Percentiles rank a stretch among this genome's conserved stretches.
These are phyloP conservation scores for Platypus cylindrus DNA, from an alignment of 2,888 invertebrate genomes.

Conservation along the genomic window DNA sequence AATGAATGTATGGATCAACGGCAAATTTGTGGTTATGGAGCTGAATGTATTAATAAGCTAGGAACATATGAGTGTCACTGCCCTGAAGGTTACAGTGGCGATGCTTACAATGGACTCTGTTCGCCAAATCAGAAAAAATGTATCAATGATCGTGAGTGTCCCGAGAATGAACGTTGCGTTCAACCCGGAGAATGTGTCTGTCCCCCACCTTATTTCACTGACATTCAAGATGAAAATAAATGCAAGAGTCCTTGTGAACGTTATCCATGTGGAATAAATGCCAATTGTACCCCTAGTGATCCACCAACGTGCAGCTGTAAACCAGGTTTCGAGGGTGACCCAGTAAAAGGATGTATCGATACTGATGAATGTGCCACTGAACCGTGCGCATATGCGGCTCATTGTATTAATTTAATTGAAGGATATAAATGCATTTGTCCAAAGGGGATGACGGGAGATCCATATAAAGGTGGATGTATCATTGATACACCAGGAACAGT, in stretches of 20 bases:
- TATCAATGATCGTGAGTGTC: constrained; percentile 70
- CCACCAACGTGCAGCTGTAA: constrained; percentile 83
- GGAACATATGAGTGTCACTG: constrained; percentile 73
- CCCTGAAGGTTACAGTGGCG: constrained; percentile 69
- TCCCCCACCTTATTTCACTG: constrained; percentile 80
- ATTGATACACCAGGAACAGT: constrained; percentile 40
- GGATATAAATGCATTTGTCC: constrained; percentile 79
- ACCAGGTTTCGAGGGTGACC: constrained; percentile 76
- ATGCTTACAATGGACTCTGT: constrained; percentile 71
- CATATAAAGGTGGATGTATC: constrained; percentile 70
- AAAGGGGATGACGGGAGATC: constrained; percentile 69
- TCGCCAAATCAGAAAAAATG: constrained; percentile 73
- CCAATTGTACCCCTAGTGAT: constrained; percentile 79
- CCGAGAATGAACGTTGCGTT: constrained; percentile 77
- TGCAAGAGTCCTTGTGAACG: constrained; percentile 90
- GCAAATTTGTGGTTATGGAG: constrained; percentile 72
- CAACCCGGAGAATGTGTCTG: constrained; percentile 87
- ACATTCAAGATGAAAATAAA: constrained; percentile 67
- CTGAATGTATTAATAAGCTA: constrained; percentile 67
- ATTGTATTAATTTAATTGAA: constrained; percentile 76
- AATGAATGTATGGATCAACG: constrained; percentile 71
- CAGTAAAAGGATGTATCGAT: constrained; percentile 70
- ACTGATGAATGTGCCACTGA: constrained; percentile 75
- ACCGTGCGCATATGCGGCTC: constrained; percentile 80
- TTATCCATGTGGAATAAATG: constrained; percentile 79